phyloP scores from a whole-genome alignment of 1,140 invertebrate genomes.

The Pogonognathellus flavescens region DNA sequence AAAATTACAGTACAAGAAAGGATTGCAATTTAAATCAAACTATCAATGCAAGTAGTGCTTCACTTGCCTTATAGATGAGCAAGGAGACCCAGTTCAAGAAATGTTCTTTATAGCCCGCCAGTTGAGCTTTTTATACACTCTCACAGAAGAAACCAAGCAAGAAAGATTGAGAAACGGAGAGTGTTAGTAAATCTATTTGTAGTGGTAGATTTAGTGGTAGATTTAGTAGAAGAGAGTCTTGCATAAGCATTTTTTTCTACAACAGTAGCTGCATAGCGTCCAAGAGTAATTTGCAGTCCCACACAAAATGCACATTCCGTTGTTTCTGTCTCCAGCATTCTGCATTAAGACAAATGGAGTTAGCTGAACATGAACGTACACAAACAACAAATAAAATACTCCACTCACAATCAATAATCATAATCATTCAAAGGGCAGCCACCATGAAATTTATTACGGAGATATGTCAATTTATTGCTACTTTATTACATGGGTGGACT shows the following conservation, averaged over 20 bases:
- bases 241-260: conserved; percentile 33
- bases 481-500: not conserved
- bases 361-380: not conserved
- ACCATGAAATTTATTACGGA: conserved; percentile 24
- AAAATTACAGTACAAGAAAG: not conserved
- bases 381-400: conserved; percentile 17
- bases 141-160: not conserved
- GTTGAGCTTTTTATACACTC: not conserved
- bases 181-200: not conserved
- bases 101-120: conserved; percentile 34
- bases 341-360: conserved; percentile 38
- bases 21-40: not conserved
- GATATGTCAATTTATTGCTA: conserved; percentile 20
- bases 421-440: conserved; percentile 14
- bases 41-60: conserved; percentile 15
- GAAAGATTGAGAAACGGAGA: not conserved
- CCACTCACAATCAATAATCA: conserved; percentile 33
- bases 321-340: conserved; percentile 20
- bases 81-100: conserved; percentile 44
- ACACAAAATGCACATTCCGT: not conserved
- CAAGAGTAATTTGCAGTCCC: not conserved
- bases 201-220: not conserved
- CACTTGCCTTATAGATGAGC: conserved; percentile 48
- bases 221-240: not conserved
- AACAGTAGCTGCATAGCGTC: not conserved